phyloP scores from a whole-genome alignment of 1,140 invertebrate genomes.

The Zaprionus camerounensis region DNA sequence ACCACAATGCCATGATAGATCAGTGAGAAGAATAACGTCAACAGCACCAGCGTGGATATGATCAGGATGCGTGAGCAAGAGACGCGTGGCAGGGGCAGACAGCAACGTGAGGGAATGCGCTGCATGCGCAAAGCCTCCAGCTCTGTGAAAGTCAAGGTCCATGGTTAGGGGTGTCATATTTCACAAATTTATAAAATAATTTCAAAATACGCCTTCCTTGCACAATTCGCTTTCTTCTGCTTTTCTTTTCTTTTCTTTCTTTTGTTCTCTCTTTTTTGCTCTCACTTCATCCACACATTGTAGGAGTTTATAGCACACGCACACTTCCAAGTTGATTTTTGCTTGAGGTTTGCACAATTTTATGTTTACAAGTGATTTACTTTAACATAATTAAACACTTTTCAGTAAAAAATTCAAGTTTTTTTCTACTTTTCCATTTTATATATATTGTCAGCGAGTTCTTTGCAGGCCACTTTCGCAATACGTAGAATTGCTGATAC shows the following conservation, averaged over 20 bases:
- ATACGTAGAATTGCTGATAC: constrained; percentile 55
- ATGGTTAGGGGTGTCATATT: neutral
- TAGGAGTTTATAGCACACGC: constrained; percentile 27
- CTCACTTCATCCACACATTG: constrained; percentile 4
- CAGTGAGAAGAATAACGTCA: constrained; percentile 57
- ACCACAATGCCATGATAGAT: constrained; percentile 72
- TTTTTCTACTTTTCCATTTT: constrained; percentile 16
- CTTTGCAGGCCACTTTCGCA: constrained; percentile 59
- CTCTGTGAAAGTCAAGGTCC: constrained; percentile 49
- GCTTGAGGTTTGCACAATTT: constrained; percentile 28
- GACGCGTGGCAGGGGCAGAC: constrained; percentile 12
- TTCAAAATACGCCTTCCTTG: neutral
- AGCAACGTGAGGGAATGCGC: constrained; percentile 40
- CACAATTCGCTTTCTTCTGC: neutral
- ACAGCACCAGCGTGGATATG: constrained; percentile 54
- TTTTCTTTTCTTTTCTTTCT: neutral
- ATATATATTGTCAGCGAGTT: constrained; percentile 57
- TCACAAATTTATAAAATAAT: neutral
- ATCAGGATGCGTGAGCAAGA: constrained; percentile 55
- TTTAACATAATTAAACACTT: constrained; percentile 33
- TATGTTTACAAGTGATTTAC: constrained; percentile 47
- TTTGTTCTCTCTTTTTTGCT: neutral
- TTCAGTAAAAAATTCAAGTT: neutral
- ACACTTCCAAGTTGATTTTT: neutral
- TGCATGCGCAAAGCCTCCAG: constrained; percentile 48